phyloP scores from a whole-genome alignment of 2,797 vertebrate genomes.

The Gambelia wislizenii region DNA sequence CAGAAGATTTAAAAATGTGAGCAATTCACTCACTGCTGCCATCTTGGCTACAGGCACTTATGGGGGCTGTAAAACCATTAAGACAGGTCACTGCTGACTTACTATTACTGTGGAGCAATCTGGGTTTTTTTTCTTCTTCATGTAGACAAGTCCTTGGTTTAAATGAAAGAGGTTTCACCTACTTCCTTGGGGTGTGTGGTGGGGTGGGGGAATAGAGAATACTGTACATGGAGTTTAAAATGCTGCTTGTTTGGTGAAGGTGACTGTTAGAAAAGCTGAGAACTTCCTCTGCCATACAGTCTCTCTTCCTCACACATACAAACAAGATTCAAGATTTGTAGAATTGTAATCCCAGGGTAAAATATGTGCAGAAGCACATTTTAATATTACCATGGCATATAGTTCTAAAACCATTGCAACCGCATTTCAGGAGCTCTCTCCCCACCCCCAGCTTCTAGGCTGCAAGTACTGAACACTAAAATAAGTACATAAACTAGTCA shows the following conservation, averaged over 20 bases:
- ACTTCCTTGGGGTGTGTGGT: background rate
- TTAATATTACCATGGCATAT: background rate
- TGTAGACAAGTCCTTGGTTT: no score
- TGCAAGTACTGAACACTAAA: conserved; percentile 58
- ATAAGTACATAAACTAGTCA: conserved; percentile 55
- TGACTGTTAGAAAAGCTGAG: background rate
- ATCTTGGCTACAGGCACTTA: no score
- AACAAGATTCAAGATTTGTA: background rate
- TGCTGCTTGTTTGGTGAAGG: background rate
- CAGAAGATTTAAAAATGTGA: no score
- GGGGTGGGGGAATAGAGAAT: no score
- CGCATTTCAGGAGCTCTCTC: conserved; percentile 48
- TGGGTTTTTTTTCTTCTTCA: no score
- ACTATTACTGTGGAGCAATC: no score
- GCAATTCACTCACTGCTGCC: no score
- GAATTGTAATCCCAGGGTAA: background rate
- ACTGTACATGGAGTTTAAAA: background rate
- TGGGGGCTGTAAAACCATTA: no score
- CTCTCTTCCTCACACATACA: no score
- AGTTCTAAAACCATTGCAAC: background rate
- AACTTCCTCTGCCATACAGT: background rate
- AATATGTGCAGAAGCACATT: background rate
- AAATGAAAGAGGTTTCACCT: background rate
- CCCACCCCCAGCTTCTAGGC: conserved; percentile 39
- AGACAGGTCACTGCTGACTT: no score